A percentile compares a stretch with the other conserved stretches of the same genome.
phyloP scores from a whole-genome alignment of 2,797 vertebrate genomes.

The Phoebastria nigripes region DNA sequence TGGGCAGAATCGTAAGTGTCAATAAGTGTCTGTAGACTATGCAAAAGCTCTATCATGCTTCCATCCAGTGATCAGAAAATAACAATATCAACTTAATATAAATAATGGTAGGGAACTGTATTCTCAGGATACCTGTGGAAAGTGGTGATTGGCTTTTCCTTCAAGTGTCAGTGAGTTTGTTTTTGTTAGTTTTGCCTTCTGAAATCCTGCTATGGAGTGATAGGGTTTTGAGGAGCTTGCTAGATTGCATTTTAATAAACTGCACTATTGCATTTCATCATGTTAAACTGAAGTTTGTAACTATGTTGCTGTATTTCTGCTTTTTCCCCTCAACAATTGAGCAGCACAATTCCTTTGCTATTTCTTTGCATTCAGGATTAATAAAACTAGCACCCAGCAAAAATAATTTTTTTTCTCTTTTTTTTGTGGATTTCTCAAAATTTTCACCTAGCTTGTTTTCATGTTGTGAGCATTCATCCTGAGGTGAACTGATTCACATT shows the following conservation, averaged over 20 bases:
- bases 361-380: not conserved
- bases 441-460: not conserved
- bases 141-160: not conserved
- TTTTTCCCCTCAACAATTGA: not conserved
- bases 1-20: not conserved
- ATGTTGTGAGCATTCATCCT: not conserved
- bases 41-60: not conserved
- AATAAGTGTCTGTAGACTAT: not conserved
- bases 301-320: not conserved
- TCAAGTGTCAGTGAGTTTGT: not conserved
- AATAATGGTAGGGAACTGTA: not conserved
- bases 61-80: not conserved
- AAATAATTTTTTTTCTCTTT: not conserved
- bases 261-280: not conserved
- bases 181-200: not conserved
- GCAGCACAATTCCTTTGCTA: not conserved
- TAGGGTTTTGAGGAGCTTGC: not conserved
- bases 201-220: not conserved
- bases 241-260: not conserved
- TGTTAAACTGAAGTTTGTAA: not conserved
- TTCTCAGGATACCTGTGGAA: not conserved
- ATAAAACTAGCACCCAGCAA: not conserved
- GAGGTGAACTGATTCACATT: not conserved
- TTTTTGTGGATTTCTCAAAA: not conserved
- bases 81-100: not conserved